Percentiles rank a stretch among this genome's conserved stretches.
phyloP scores from a whole-genome alignment of 2,113 vertebrate genomes.

The Oncorhynchus nerka region DNA sequence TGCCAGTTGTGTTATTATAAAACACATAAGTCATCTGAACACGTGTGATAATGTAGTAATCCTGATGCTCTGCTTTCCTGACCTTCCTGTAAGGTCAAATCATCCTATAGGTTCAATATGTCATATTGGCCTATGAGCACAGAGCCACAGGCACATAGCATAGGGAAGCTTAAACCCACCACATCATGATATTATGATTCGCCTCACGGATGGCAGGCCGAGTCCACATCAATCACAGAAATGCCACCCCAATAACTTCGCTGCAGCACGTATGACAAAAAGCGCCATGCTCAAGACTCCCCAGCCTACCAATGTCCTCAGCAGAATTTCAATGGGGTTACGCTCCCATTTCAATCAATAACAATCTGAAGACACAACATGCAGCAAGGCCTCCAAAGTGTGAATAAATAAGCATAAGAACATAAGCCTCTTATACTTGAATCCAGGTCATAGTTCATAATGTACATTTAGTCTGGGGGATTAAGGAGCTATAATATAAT shows the following conservation, averaged over 20 bases:
- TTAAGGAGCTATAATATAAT: constrained; percentile 15
- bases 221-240: neutral
- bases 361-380: neutral
- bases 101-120: too few relatives aligned
- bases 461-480: constrained; percentile 30
- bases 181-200: neutral
- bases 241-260: neutral
- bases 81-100: too few relatives aligned
- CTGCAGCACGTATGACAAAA: neutral
- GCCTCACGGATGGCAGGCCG: neutral
- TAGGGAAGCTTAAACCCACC: neutral
- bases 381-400: constrained; percentile 3
- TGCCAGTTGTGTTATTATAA: too few relatives aligned
- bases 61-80: too few relatives aligned
- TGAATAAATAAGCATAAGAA: constrained; percentile 26
- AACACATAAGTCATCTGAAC: too few relatives aligned
- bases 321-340: constrained; percentile 1
- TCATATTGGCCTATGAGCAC: too few relatives aligned
- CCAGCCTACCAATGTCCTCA: neutral
- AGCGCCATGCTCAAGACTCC: neutral
- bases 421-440: constrained; percentile 33
- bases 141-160: neutral
- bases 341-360: constrained; percentile 20
- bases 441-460: constrained; percentile 30
- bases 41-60: too few relatives aligned